Conservation (phyloP, 1,140 invertebrate genomes). For the Asobara japonica region DNA sequence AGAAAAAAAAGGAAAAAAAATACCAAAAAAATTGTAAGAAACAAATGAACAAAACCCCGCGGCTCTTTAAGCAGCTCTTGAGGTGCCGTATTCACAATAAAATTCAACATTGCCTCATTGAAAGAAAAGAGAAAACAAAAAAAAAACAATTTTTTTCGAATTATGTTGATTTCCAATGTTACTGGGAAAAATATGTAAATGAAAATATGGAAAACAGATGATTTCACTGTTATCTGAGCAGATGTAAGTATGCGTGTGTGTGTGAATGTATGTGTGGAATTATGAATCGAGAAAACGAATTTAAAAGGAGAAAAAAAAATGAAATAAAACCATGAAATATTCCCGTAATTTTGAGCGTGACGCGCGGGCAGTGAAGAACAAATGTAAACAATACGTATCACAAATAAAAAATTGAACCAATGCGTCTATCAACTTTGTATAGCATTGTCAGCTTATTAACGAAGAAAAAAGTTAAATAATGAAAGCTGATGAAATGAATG, state of each 20-base stretch:
- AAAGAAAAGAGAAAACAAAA: too few relatives aligned
- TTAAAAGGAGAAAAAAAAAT: background rate
- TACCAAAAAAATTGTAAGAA: background rate
- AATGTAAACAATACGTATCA: slow-evolving; percentile 7
- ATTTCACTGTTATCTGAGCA: slow-evolving; percentile 8
- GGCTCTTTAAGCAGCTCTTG: background rate
- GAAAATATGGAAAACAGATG: background rate
- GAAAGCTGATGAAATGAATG: background rate
- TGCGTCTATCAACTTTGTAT: background rate
- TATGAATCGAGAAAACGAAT: background rate
- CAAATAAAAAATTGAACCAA: background rate
- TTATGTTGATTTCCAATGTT: background rate
- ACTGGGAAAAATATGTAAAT: background rate
- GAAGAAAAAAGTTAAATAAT: slow-evolving; percentile 29
- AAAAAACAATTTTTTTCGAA: too few relatives aligned
- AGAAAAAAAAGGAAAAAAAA: background rate
- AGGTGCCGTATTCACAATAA: background rate
- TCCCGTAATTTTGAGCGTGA: background rate
- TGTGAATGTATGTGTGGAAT: background rate
- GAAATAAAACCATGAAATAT: background rate
- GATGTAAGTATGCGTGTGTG: background rate
- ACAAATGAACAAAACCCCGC: slow-evolving; percentile 11
- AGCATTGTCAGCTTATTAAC: slow-evolving; percentile 22
- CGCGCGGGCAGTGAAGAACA: background rate
- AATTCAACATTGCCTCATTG: background rate